These are phyloP conservation scores for Fragum whitleyi DNA, from an alignment of 2,888 invertebrate genomes.

Conservation along the genomic window DNA sequence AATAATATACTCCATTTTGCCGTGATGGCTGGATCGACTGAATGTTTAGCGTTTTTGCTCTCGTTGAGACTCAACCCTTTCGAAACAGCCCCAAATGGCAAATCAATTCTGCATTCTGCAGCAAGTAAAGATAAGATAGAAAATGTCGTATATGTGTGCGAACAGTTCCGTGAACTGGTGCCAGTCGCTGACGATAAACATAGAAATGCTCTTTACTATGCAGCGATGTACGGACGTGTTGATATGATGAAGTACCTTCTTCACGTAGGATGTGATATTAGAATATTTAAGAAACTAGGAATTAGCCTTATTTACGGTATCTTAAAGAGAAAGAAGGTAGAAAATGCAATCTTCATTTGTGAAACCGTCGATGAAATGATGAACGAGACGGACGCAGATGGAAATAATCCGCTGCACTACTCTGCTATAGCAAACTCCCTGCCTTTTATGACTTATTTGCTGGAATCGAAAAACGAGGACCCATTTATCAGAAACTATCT, in stretches of 20 bases:
- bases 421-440: constrained; percentile 4
- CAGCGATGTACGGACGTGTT: not conserved
- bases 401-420: constrained; percentile 8
- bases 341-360: constrained; percentile 14
- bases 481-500: constrained; percentile 15
- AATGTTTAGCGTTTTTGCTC: not conserved
- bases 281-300: not conserved
- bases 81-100: not conserved
- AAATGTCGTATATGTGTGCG: constrained; percentile 3
- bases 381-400: not conserved
- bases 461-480: constrained; percentile 5
- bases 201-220: constrained; percentile 18
- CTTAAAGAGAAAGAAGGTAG: not conserved
- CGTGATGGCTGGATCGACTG: not conserved
- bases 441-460: not conserved
- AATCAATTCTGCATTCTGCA: constrained; percentile 8
- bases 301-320: constrained; percentile 3
- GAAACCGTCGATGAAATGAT: not conserved
- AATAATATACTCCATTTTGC: constrained; percentile 15
- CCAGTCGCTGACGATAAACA: not conserved
- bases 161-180: not conserved
- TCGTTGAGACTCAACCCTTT: not conserved
- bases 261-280: not conserved
- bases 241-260: constrained; percentile 7
- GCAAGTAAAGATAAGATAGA: constrained; percentile 11